Evolutionary conservation across 2,797 vertebrate genomes (phyloP), one percentile per base, ranked within the genome.

Genomic region (Smutsia temminckii): DNA sequence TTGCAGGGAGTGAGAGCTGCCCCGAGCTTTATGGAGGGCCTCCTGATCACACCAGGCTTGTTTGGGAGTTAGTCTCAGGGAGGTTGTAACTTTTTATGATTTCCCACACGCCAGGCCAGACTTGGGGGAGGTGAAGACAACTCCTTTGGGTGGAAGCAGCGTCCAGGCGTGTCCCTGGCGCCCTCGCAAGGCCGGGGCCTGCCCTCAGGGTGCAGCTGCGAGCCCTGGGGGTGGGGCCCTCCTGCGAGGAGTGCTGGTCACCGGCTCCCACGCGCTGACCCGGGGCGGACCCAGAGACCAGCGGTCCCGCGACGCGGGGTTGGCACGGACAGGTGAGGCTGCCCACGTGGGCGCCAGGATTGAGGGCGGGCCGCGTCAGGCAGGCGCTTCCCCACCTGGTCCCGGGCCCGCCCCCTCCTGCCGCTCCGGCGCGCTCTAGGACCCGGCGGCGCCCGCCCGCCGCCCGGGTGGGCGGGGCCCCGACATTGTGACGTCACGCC

Each of bases 341-440:
- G 0, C 16, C 66, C 23, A 46, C 40, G 20, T 12, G 72, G 25
- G 46, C 25, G 5, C 17, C 63, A 3, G 69, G 55, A 61, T 0
- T 51, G 32, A 74, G 49, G 4, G 1, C 17, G 16, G 17, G 32
- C 59, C 77, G 63, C 34, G 27, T 51, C 18, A 8, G 37, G 68
- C 57, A 51, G 71, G 17, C 2, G 17, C 46, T 94, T 89, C 32
- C 92, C 46, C 46, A 11, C 46, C 9, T 2, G 46, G 46, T 11
- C 46, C 46, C 46, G 8, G 21, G 18, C 9, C 2, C 8, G 40
- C 6, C 27, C 16, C 37, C 3, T 0, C 29, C 3, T 0, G 1
- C 1, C 0, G 0, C 0, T 0, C 0, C 1, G 59, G 17, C 5
- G 64, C 57, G 4, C 90, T 63, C 90, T 95, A 96, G 94, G 97